Evolutionary conservation across 2,888 invertebrate genomes (phyloP).

Genomic region (Mesorhabditis spiculigera): DNA sequence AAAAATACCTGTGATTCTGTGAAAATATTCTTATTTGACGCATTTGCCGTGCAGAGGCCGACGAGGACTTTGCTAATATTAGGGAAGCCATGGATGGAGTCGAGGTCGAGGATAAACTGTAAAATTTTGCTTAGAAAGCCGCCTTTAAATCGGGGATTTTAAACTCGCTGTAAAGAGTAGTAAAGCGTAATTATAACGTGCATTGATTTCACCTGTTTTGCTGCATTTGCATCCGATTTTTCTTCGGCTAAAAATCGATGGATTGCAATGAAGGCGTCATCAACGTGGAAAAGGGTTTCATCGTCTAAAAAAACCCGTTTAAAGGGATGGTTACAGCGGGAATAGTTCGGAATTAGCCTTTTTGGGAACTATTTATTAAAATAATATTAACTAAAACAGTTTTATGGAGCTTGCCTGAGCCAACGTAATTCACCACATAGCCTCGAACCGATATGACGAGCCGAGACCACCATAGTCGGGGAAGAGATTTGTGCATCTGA

Average conservation of each 20-base stretch:
- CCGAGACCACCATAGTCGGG: constrained; percentile 53
- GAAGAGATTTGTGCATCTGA: constrained; percentile 32
- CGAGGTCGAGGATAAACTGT: constrained; percentile 24
- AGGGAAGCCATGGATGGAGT: constrained; percentile 16
- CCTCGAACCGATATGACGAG: constrained; percentile 50
- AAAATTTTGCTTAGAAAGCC: constrained; percentile 7
- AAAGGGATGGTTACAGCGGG: too few relatives aligned
- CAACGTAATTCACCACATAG: constrained; percentile 47
- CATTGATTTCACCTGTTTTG: constrained; percentile 18
- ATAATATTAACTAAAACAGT: too few relatives aligned
- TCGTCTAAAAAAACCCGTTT: constrained; percentile 18
- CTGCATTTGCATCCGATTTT: constrained; percentile 18
- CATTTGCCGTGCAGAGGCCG: constrained; percentile 13
- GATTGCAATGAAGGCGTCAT: constrained; percentile 48
- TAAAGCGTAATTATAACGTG: constrained; percentile 15
- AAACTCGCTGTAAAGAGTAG: constrained; percentile 8
- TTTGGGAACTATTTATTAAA: too few relatives aligned
- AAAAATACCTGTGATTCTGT: not conserved
- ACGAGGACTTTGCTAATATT: constrained; percentile 18
- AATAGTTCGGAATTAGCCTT: too few relatives aligned
- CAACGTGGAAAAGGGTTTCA: constrained; percentile 42
- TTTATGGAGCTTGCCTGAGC: constrained; percentile 8
- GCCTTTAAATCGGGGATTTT: constrained; percentile 10
- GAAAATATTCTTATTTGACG: constrained; percentile 1
- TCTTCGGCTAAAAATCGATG: constrained; percentile 43